phyloP scores from a whole-genome alignment of 1,140 invertebrate genomes.

The Megalonaias nervosa region DNA sequence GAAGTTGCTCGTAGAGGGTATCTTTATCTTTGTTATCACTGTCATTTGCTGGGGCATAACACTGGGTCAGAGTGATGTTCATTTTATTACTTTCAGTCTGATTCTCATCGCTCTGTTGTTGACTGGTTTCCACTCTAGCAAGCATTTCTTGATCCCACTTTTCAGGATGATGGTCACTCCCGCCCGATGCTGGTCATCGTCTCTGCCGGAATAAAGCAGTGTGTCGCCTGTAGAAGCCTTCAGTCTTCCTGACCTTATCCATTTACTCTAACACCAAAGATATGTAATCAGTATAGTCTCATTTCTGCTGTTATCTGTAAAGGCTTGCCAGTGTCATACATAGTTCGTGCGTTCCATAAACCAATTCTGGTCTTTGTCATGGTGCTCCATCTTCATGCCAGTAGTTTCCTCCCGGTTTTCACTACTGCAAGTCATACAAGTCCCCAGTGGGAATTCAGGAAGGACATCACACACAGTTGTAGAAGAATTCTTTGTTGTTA shows the following conservation, averaged over 20 bases:
- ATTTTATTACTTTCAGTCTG: slow-evolving; percentile 24
- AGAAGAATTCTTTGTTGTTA: too few relatives aligned
- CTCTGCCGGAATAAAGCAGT: slow-evolving; percentile 13
- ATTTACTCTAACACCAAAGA: slow-evolving; percentile 36
- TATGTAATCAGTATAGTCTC: slow-evolving; percentile 25
- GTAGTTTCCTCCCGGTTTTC: too few relatives aligned
- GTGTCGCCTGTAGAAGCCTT: slow-evolving; percentile 22
- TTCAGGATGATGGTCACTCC: slow-evolving; percentile 26
- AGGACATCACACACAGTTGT: too few relatives aligned
- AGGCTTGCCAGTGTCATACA: slow-evolving; percentile 38
- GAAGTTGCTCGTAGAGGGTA: too few relatives aligned
- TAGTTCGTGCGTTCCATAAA: slow-evolving; percentile 38
- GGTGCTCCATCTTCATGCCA: too few relatives aligned
- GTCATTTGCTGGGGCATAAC: slow-evolving; percentile 24
- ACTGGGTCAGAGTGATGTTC: slow-evolving; percentile 26
- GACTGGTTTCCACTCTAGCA: slow-evolving; percentile 33
- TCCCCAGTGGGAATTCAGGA: too few relatives aligned
- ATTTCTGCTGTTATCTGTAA: slow-evolving; percentile 37
- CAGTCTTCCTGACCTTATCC: slow-evolving; percentile 23
- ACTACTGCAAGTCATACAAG: too few relatives aligned
- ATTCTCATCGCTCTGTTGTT: slow-evolving; percentile 13
- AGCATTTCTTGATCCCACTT: slow-evolving; percentile 10
- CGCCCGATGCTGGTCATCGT: slow-evolving; percentile 22
- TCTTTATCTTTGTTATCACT: too few relatives aligned
- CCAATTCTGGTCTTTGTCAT: too few relatives aligned